Evolutionary conservation across 2,888 invertebrate species (phyloP).

Genomic region (Zeuzera pyrina): DNA sequence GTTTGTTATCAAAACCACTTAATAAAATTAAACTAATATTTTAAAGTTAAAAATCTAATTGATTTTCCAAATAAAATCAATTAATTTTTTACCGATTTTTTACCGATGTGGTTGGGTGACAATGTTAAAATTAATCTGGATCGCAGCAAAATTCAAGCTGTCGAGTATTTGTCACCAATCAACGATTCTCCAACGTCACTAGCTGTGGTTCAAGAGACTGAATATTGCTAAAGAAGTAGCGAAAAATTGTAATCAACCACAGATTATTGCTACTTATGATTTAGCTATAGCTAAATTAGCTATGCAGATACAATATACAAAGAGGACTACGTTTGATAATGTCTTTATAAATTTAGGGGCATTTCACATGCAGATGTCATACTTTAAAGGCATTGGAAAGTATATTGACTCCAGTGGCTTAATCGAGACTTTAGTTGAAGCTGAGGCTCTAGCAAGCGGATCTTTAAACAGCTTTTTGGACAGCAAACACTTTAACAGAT

Average conservation of each 20-base stretch:
- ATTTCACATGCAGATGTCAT: constrained; percentile 27
- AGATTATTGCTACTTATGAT: constrained; percentile 27
- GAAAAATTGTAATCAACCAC: constrained; percentile 18
- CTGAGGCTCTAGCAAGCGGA: constrained; percentile 25
- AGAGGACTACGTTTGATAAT: constrained; percentile 22
- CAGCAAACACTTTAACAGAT: constrained; percentile 33
- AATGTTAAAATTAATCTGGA: constrained; percentile 18
- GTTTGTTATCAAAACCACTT: too few species aligned
- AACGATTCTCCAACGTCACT: constrained; percentile 23
- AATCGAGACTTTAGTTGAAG: constrained; percentile 24
- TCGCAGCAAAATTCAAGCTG: constrained; percentile 17
- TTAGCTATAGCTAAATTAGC: constrained; percentile 27
- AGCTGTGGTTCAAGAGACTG: constrained; percentile 25
- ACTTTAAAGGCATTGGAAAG: constrained; percentile 29
- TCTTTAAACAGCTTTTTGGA: constrained; percentile 27
- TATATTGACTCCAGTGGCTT: constrained; percentile 28
- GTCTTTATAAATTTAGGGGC: constrained; percentile 24
- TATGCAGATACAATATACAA: constrained; percentile 21
- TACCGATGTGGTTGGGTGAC: constrained; percentile 25
- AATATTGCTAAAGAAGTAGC: constrained; percentile 17
- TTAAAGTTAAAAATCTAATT: too few species aligned
- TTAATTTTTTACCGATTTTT: constrained; percentile 14
- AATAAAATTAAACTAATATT: too few species aligned
- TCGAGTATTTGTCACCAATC: constrained; percentile 26
- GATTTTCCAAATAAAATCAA: too few species aligned